Conservation (phyloP, 2,888 invertebrate species). For the Mimumesa dahlbomi region DNA sequence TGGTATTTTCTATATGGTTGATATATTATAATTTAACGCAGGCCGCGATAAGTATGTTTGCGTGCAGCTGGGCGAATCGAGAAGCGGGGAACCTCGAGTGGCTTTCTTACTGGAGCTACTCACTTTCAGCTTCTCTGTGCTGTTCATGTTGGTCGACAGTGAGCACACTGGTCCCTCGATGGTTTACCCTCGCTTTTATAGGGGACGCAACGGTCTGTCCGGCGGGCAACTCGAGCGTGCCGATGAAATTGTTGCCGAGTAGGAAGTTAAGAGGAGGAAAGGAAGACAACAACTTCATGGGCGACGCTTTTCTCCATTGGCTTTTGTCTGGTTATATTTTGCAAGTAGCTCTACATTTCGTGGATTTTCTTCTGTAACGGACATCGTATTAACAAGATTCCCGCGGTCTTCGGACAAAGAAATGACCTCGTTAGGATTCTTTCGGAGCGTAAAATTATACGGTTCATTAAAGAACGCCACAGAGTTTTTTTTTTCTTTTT, state of each 20-base stretch:
- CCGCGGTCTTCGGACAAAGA: not conserved
- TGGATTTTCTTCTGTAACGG: constrained; percentile 25
- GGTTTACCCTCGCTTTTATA: constrained; percentile 79
- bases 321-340: constrained; percentile 50
- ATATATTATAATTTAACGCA: constrained; percentile 16
- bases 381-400: constrained; percentile 19
- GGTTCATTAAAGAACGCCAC: too few species aligned
- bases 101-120: constrained; percentile 66
- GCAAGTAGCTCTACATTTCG: constrained; percentile 18
- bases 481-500: too few species aligned
- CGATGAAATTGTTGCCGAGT: constrained; percentile 67
- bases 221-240: constrained; percentile 66
- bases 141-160: constrained; percentile 78
- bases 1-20: too few species aligned
- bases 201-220: constrained; percentile 61
- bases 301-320: constrained; percentile 54
- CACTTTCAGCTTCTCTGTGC: constrained; percentile 78
- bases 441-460: too few species aligned
- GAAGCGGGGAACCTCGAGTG: constrained; percentile 47
- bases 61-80: constrained; percentile 19
- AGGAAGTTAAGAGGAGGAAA: constrained; percentile 69
- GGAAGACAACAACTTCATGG: constrained; percentile 61
- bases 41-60: constrained; percentile 14
- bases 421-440: constrained; percentile 1
- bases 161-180: constrained; percentile 76